phyloP scores from a whole-genome alignment of 1,140 invertebrate genomes.

The Phenacoccus solenopsis region DNA sequence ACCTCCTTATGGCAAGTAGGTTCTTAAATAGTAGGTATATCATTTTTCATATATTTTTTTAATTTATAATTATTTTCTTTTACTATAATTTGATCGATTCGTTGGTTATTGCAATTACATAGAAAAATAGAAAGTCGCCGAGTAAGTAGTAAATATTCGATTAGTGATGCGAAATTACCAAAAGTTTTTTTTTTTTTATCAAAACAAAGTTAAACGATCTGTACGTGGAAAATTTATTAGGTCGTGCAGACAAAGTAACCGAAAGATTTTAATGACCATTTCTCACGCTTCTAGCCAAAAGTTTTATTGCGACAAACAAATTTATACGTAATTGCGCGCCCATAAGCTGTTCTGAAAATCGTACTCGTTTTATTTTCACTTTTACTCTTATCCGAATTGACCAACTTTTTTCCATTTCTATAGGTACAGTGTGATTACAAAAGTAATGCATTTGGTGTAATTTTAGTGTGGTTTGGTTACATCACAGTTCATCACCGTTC shows the following conservation, averaged over 20 bases:
- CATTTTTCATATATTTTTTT: no score
- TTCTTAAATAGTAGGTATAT: no score
- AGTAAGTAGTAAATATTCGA: background rate
- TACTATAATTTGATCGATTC: no score
- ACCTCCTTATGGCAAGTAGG: no score
- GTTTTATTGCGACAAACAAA: background rate
- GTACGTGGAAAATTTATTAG: background rate
- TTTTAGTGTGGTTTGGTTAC: no score
- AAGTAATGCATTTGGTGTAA: no score
- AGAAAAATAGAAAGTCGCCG: background rate
- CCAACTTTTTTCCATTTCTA: no score
- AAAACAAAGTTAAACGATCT: background rate
- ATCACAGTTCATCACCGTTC: no score
- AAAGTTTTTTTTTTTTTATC: background rate
- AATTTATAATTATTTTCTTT: no score
- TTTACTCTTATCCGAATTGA: background rate
- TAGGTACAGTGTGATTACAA: no score
- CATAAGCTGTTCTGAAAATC: background rate
- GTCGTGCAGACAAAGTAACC: background rate
- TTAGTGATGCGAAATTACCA: background rate
- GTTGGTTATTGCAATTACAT: no score
- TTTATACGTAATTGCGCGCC: background rate
- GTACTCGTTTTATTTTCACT: background rate
- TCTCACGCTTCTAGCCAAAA: slow-evolving; percentile 1
- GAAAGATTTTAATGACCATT: slow-evolving; percentile 3